Conservation (phyloP, 2,113 vertebrate species). For the Coryphaenoides rupestris region DNA sequence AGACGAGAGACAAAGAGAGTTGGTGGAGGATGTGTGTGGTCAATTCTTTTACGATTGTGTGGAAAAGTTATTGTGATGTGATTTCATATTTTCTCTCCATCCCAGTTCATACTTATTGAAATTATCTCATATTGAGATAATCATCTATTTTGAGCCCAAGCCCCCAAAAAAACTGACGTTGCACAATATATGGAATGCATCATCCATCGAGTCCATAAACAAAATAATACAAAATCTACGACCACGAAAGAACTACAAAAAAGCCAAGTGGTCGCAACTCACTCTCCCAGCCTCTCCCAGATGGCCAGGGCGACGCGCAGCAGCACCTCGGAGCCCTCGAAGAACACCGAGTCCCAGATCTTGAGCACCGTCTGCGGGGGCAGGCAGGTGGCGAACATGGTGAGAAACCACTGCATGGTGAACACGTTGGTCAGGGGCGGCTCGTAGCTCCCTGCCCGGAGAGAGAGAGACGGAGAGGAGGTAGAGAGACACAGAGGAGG, state of each 20-base stretch:
- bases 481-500: background rate
- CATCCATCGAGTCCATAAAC: too few species aligned
- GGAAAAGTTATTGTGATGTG: too few species aligned
- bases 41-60: too few species aligned
- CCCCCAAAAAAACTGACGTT: too few species aligned
- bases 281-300: constrained; percentile 95
- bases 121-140: too few species aligned
- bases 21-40: background rate
- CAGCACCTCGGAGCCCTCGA: constrained; percentile 95
- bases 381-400: constrained; percentile 97
- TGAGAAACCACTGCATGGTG: constrained; percentile 99
- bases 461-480: background rate
- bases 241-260: background rate
- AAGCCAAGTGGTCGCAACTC: constrained; percentile 62
- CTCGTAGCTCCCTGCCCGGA: constrained; percentile 92
- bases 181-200: too few species aligned
- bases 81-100: too few species aligned
- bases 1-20: background rate
- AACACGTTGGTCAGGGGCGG: constrained; percentile 97
- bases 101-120: too few species aligned
- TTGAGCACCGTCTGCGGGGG: constrained; percentile 93
- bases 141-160: too few species aligned
- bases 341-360: constrained; percentile 98
- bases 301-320: constrained; percentile 91
- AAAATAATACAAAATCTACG: background rate